Conservation (phyloP, 1,140 invertebrate genomes). For the Teleopsis dalmanni region DNA sequence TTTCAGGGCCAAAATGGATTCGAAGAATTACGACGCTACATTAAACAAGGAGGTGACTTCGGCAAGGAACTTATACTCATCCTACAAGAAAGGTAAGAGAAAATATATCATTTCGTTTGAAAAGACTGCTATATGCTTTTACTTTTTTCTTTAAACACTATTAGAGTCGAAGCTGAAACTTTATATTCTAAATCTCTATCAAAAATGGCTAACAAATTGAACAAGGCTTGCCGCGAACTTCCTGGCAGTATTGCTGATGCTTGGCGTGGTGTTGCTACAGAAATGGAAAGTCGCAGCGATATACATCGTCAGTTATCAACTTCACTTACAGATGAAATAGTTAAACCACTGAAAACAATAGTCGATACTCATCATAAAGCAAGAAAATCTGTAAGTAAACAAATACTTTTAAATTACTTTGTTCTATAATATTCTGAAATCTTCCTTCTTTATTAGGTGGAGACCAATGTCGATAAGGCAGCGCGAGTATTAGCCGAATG, state of each 20-base stretch:
- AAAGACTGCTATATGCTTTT: not conserved
- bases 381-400: conserved; percentile 56
- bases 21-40: conserved; percentile 81
- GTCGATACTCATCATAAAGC: conserved; percentile 67
- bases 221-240: conserved; percentile 70
- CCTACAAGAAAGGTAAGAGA: conserved; percentile 77
- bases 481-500: conserved; percentile 74
- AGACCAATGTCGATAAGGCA: conserved; percentile 79
- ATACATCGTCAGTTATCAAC: conserved; percentile 73
- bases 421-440: no score
- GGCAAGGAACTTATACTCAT: conserved; percentile 84
- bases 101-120: not conserved
- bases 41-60: conserved; percentile 90
- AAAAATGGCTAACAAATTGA: conserved; percentile 77
- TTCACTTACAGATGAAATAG: conserved; percentile 76
- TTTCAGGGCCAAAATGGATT: conserved; percentile 83
- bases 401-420: not conserved
- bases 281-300: conserved; percentile 84
- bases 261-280: conserved; percentile 81
- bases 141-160: conserved; percentile 10
- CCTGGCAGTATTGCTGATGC: conserved; percentile 77
- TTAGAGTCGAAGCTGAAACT: conserved; percentile 79
- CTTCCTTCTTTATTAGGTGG: conserved; percentile 52
- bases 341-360: conserved; percentile 73
- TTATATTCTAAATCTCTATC: conserved; percentile 83